Percentiles rank a stretch among this genome's conserved stretches.
Conservation (phyloP, 92 coral and sea anemone species). For the Montipora capitata region DNA sequence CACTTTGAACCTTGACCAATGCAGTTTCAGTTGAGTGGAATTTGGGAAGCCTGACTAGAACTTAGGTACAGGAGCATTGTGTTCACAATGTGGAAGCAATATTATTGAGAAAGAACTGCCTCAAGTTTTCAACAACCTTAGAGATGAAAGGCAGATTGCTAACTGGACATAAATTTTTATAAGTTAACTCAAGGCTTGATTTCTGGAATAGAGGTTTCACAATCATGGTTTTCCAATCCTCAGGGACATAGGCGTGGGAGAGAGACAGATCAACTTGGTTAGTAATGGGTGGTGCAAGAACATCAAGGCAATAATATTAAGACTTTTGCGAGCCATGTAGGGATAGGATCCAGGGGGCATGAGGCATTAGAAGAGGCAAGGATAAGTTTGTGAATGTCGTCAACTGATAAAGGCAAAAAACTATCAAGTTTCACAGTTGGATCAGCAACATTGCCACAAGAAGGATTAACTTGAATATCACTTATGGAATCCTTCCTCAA, state of each 20-base stretch:
- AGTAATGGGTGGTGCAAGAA: not conserved
- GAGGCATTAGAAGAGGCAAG: slow-evolving; percentile 9
- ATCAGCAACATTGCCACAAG: slow-evolving; percentile 13
- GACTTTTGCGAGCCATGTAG: not conserved
- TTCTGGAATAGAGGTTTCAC: not conserved
- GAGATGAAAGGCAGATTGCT: not conserved
- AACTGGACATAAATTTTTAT: not conserved
- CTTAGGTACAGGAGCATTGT: too few relatives aligned
- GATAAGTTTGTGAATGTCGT: not conserved
- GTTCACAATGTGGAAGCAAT: too few relatives aligned
- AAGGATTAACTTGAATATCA: slow-evolving; percentile 35
- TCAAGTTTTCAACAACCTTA: not conserved
- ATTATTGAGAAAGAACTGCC: too few relatives aligned
- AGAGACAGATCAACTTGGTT: not conserved
- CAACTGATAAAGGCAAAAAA: slow-evolving; percentile 16
- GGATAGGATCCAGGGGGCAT: slow-evolving; percentile 15
- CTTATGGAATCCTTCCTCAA: slow-evolving; percentile 50
- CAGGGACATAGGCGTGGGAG: not conserved
- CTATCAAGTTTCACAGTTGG: not conserved
- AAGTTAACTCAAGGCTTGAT: not conserved
- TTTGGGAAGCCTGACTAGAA: too few relatives aligned
- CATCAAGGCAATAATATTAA: not conserved
- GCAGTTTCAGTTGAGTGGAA: too few relatives aligned
- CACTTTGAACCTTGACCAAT: too few relatives aligned
- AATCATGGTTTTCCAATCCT: not conserved